Base-by-base conservation (phyloP, 1,140 invertebrate genomes). In the Bombus pascuorum region DNA sequence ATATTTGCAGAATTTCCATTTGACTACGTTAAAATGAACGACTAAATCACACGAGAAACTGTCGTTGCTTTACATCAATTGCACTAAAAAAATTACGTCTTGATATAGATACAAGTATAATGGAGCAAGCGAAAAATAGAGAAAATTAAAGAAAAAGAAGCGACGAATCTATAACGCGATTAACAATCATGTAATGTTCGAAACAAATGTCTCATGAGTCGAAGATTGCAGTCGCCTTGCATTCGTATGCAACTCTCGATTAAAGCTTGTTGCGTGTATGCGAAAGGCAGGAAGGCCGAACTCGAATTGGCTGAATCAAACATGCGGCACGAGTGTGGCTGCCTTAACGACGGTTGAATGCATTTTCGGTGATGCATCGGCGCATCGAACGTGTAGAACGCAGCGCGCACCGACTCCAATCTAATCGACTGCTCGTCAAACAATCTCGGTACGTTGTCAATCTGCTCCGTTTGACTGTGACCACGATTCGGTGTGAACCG, bases 341-440 rank as follows among this genome's bases (percentile, higher is more conserved):
- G 44, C 62, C 66, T 87, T 85, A 85, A 88, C 78, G 57, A 70
- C 77, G 28, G 47, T 82, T 78, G 32, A 68, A 85, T 75, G 84
- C 71, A n/a, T 81, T 81, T 85, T 85, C 78, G 84, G 71, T 10
- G 28, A 44, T 78, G 76, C 83, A 71, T 15, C 32, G 70, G 62
- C 34, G 66, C 77, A 42, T 62, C 71, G 44, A 39, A 37, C 34
- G 80, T 59, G 42, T 15, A 22, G 71, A 85, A 80, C 72, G 57
- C 81, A 25, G 28, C 25, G 68, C 18, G 47, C 28, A 15, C 59
- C 44, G 73, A 86, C 78, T 89, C 77, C 80, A 57, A 86, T 89
- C 83, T 87, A 89, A 90, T 89, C 85, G 85, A 85, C 44, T 82
- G 78, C 81, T 89, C 65, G 88, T 81, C 81, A 90, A 90, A 90